Percentiles rank a stretch among this genome's conserved stretches.
Evolutionary conservation across 2,888 invertebrate genomes (phyloP).

Genomic region (Stenodera caucasica): DNA sequence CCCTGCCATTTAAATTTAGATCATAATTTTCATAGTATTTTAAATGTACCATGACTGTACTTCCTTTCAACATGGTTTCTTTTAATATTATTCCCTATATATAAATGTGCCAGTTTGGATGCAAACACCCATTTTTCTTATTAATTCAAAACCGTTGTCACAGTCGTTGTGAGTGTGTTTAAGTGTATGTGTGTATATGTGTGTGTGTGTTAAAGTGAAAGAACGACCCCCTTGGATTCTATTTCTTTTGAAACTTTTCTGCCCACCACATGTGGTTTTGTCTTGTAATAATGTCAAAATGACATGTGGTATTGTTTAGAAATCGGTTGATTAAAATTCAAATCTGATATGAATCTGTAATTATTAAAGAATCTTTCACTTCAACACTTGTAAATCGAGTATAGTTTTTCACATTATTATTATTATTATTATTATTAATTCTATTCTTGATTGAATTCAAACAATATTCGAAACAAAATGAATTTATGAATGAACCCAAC

Average conservation of each 20-base stretch:
- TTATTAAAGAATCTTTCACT: background rate
- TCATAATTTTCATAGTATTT: slow-evolving; percentile 42
- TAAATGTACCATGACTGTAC: slow-evolving; percentile 48
- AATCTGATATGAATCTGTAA: background rate
- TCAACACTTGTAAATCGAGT: slow-evolving; percentile 6
- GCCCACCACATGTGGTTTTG: slow-evolving; percentile 31
- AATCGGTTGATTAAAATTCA: background rate
- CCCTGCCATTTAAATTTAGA: slow-evolving; percentile 40
- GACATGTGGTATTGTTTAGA: slow-evolving; percentile 34
- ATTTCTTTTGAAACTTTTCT: slow-evolving; percentile 14
- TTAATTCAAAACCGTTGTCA: slow-evolving; percentile 47
- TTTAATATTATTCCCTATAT: slow-evolving; percentile 13
- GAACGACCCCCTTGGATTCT: slow-evolving; percentile 3
- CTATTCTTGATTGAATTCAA: background rate
- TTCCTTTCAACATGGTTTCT: slow-evolving; percentile 36
- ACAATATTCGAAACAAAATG: background rate
- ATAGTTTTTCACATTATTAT: no score
- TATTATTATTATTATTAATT: background rate
- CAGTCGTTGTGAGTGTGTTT: background rate
- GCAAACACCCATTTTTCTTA: slow-evolving; percentile 48
- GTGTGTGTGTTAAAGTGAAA: background rate
- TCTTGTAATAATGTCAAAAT: slow-evolving; percentile 16
- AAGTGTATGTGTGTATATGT: no score
- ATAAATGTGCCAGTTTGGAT: slow-evolving; percentile 42
- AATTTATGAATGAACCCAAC: slow-evolving; percentile 8